Percentiles rank a stretch among this genome's conserved stretches.
Evolutionary conservation across 37 sponge, comb jelly and placozoan species (phyloP).

Genomic region (Oscarella lobularis): DNA sequence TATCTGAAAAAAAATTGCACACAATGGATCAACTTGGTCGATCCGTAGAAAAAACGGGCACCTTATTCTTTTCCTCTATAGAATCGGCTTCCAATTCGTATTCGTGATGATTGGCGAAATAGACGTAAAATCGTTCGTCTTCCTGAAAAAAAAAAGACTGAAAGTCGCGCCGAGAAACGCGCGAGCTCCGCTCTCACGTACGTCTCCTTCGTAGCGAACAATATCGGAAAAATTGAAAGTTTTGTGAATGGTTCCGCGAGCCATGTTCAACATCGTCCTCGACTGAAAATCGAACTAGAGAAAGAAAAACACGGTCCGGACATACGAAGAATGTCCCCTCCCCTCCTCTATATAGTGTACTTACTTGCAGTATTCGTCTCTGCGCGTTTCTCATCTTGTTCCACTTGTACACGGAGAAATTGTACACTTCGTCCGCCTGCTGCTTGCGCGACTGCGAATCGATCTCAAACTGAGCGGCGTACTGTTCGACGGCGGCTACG

Average conservation of each 20-base stretch:
- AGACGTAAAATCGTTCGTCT: conserved; percentile 34
- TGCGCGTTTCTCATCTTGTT: conserved; percentile 40
- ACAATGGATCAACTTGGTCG: too few species aligned
- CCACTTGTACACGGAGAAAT: conserved; percentile 64
- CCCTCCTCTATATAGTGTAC: too few species aligned
- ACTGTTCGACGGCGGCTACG: not conserved
- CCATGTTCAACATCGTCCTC: conserved; percentile 22
- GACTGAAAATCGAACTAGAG: conserved; percentile 54
- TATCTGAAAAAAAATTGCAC: too few species aligned
- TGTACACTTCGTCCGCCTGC: conserved; percentile 23
- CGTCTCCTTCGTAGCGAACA: conserved; percentile 37
- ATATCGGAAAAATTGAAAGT: conserved; percentile 41
- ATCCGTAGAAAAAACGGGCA: not conserved
- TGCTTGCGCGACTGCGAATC: not conserved
- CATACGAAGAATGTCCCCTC: not conserved
- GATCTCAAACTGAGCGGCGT: not conserved
- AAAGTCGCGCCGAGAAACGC: not conserved
- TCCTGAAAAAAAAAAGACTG: conserved; percentile 22
- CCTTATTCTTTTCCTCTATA: conserved; percentile 60
- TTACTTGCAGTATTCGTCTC: conserved; percentile 63
- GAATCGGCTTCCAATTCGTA: conserved; percentile 63
- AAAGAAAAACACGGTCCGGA: not conserved
- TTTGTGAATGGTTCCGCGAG: conserved; percentile 40
- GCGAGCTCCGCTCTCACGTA: conserved; percentile 3
- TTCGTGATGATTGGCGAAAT: conserved; percentile 33